phyloP scores from a whole-genome alignment of 2,113 vertebrate genomes.

The Gadus chalcogrammus region DNA sequence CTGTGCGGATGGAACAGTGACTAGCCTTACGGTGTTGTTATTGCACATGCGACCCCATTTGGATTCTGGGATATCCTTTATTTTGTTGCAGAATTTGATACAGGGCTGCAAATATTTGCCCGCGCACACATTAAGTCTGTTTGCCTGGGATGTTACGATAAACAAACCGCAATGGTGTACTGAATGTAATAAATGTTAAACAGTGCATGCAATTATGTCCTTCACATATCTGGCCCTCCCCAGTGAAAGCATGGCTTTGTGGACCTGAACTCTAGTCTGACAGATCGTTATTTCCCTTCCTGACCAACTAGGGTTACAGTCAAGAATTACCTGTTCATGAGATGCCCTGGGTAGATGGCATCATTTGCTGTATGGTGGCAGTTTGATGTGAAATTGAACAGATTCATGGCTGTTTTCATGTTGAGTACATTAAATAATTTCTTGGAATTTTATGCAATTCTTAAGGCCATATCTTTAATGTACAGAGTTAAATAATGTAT shows the following conservation, averaged over 20 bases:
- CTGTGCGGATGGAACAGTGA: slow-evolving; percentile 48
- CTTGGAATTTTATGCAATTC: no score
- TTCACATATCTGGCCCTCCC: slow-evolving; percentile 55
- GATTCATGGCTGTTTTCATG: slow-evolving; percentile 12
- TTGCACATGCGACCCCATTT: slow-evolving; percentile 68
- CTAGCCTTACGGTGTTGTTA: slow-evolving; percentile 62
- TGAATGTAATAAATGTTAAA: slow-evolving; percentile 73
- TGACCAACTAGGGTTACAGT: slow-evolving; percentile 54
- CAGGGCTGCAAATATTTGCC: slow-evolving; percentile 73
- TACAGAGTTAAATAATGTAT: no score
- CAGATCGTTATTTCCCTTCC: slow-evolving; percentile 67
- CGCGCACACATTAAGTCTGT: slow-evolving; percentile 62
- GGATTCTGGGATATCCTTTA: slow-evolving; percentile 69
- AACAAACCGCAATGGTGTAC: slow-evolving; percentile 73
- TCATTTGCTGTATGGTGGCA: slow-evolving; percentile 18
- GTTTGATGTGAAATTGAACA: slow-evolving; percentile 27
- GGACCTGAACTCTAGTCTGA: slow-evolving; percentile 53
- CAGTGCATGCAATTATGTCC: slow-evolving; percentile 70
- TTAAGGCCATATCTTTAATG: no score
- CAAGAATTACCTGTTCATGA: slow-evolving; percentile 60
- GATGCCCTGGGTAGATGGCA: slow-evolving; percentile 38
- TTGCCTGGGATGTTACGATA: slow-evolving; percentile 66
- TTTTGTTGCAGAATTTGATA: slow-evolving; percentile 72
- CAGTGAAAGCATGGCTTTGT: slow-evolving; percentile 67
- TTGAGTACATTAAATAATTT: neutral